These are phyloP conservation scores for Tragelaphus imberbis DNA, from an alignment of 2,113 vertebrate species.

Conservation along the genomic window DNA sequence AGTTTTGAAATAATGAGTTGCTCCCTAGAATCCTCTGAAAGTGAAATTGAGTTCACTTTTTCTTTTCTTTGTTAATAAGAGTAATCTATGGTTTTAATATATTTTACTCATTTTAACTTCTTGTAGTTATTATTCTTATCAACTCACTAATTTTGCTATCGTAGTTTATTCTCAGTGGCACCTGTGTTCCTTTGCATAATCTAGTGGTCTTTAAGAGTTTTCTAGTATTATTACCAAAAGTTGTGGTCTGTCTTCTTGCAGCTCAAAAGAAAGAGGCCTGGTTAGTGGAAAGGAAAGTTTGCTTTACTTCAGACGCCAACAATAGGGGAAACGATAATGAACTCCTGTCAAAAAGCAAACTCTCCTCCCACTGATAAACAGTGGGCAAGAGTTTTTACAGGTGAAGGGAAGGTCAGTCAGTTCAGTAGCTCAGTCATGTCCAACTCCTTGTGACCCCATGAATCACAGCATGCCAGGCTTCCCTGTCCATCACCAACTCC, in stretches of 20 bases:
- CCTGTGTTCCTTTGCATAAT: not conserved
- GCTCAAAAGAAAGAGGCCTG: not conserved
- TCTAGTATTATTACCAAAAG: not conserved
- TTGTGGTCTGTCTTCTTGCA: not conserved
- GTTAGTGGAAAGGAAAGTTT: not conserved
- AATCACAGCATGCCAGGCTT: too few species aligned
- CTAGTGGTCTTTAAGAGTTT: not conserved
- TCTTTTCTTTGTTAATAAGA: not conserved
- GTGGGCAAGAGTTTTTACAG: not conserved
- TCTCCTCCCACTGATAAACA: not conserved
- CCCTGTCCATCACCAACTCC: too few species aligned
- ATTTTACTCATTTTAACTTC: not conserved
- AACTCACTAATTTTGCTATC: not conserved
- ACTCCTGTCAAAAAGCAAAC: not conserved
- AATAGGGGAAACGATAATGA: not conserved
- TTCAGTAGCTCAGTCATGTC: too few species aligned
- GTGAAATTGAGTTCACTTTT: not conserved
- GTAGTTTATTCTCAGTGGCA: not conserved
- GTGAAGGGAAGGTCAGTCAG: not conserved
- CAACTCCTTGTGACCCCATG: too few species aligned
- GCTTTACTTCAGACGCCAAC: rapidly evolving
- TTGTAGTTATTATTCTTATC: not conserved
- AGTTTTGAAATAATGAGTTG: not conserved
- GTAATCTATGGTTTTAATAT: not conserved
- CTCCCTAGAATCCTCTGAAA: not conserved